Percentiles rank a stretch among this genome's conserved stretches.
Conservation (phyloP, 2,797 vertebrate genomes). For the Diceros bicornis region DNA sequence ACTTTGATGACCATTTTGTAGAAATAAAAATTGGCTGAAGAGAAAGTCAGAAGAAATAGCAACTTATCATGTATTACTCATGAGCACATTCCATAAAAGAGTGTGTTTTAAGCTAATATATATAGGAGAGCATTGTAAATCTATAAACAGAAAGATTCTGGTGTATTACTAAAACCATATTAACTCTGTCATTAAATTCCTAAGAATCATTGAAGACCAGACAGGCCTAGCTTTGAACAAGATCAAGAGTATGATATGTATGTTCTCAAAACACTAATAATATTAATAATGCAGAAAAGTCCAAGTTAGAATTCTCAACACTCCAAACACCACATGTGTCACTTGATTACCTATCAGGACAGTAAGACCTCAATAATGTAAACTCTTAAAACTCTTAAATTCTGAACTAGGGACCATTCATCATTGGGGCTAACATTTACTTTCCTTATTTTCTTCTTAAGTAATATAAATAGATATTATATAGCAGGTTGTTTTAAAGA, state of each 20-base stretch:
- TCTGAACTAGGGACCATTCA: neutral
- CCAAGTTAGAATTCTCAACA: neutral
- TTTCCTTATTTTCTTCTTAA: conserved; percentile 4
- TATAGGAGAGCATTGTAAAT: neutral
- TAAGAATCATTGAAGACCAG: neutral
- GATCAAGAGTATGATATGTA: neutral
- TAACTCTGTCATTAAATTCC: neutral
- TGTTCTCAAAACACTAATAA: neutral
- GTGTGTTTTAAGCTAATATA: conserved; percentile 26
- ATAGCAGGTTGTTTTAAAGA: neutral
- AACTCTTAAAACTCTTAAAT: conserved; percentile 24
- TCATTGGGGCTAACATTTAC: neutral
- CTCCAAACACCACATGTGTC: neutral
- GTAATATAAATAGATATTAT: neutral
- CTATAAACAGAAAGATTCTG: neutral
- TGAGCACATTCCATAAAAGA: neutral
- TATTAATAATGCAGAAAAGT: neutral
- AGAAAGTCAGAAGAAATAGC: conserved; percentile 41
- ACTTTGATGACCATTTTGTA: conserved; percentile 9
- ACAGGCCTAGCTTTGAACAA: neutral
- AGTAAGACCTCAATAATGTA: neutral
- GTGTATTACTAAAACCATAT: neutral
- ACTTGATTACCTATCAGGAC: neutral
- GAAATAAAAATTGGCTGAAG: conserved; percentile 30
- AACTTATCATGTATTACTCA: neutral